phyloP scores from a whole-genome alignment of 2,888 invertebrate species.

The Drosophila yooni region DNA sequence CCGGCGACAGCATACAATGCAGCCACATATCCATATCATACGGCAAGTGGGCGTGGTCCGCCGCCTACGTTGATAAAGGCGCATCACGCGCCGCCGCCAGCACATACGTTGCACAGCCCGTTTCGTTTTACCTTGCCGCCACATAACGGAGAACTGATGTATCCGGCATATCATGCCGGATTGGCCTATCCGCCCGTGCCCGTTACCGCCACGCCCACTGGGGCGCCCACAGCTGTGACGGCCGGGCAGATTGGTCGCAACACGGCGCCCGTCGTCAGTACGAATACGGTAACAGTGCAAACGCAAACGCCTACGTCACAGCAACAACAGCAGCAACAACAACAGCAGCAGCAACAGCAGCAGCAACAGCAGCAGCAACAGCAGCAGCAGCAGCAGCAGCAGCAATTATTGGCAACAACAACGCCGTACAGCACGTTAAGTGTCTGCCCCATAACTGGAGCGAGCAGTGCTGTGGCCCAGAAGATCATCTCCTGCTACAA shows the following conservation, averaged over 20 bases:
- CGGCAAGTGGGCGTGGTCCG: conserved; percentile 66
- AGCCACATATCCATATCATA: conserved; percentile 82
- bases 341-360: conserved; percentile 82
- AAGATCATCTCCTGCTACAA: conserved; percentile 92
- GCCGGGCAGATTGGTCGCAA: conserved; percentile 66
- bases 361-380: conserved; percentile 52
- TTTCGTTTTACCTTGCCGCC: conserved; percentile 85
- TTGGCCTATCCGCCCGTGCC: conserved; percentile 77
- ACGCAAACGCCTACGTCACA: conserved; percentile 58
- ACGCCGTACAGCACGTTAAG: conserved; percentile 78
- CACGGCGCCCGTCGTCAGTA: conserved; percentile 57
- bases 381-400: conserved; percentile 52
- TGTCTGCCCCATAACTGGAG: conserved; percentile 70
- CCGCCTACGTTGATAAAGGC: conserved; percentile 77
- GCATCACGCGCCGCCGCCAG: conserved; percentile 80
- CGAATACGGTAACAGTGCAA: conserved; percentile 77
- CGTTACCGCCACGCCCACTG: conserved; percentile 58
- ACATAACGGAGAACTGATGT: conserved; percentile 87
- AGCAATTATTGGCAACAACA: conserved; percentile 84
- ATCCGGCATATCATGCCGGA: conserved; percentile 85
- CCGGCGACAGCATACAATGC: conserved; percentile 62
- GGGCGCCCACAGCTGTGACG: conserved; percentile 67
- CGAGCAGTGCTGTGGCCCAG: conserved; percentile 42
- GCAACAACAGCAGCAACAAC: conserved; percentile 15
- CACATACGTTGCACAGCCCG: conserved; percentile 66